Evolutionary conservation across 2,888 invertebrate species (phyloP), one percentile per base, ranked within the genome.

Genomic region (Noctua pronuba): DNA sequence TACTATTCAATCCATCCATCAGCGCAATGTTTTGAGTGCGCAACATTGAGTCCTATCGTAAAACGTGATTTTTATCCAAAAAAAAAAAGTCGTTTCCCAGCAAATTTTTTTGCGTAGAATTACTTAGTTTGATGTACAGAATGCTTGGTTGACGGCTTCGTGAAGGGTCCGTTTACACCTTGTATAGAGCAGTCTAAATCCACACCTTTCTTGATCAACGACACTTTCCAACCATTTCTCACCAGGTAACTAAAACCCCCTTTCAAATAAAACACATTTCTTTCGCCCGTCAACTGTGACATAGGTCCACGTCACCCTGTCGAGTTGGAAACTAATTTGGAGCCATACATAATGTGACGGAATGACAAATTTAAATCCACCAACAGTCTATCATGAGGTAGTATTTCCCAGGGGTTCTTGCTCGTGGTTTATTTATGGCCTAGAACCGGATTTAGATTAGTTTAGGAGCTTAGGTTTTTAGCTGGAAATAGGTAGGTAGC

Each of bases 311-410:
- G 46, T 24, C 31, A 55, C 10, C 69, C 38, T 8, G 62, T 18
- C 49, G 6, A 77, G 58, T 68, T 58, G 21, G 24, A 44, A 78
- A 84, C 84, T 84, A 85, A 85, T 82, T 85, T 71, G 11, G 46
- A 6, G 11, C 44, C 58, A 41, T 85, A 71, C 64, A 62, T 75
- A 70, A 78, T 82, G 75, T 71, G 75, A 60, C 35, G 28, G 75
- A 28, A 55, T 75, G 86, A 71, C 79, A 78, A 85, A 84, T 82
- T 78, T 73, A 31, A 77, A 65, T 67, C 80, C 35, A 6, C 41
- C 24, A 49, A 13, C 77, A 31, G 69, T 82, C 66, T 70, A 71
- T 82, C 86, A 68, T 58, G 70, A 65, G 41, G 66, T 28, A 13
- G 64, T 52, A 75, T 82, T 85, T 73, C 78, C 73, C 67, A 21